Base-by-base conservation (phyloP, 2,888 invertebrate genomes). In the Hoplodrina ambigua region DNA sequence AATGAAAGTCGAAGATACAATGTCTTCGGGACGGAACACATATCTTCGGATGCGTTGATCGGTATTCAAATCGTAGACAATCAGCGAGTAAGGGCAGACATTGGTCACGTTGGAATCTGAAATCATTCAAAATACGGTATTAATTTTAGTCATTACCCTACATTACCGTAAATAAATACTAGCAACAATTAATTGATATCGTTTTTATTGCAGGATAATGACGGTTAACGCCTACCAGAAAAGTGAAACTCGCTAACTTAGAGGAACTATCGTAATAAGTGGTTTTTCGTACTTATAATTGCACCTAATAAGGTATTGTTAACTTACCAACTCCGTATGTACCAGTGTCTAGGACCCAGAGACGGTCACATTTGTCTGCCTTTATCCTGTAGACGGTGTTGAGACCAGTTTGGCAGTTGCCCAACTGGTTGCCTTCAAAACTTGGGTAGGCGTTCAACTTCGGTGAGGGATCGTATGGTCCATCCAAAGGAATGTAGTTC, bases 271-370 rank as follows among this genome's bases (percentile, higher is more conserved):
- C 0, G 55, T 25, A 59, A 53, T 54, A 7, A 15, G n/a, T 55
- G 25, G 11, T 52, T 17, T 30, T 30, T 15, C 11, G 2, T 10
- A 10, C 13, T 37, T 41, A 44, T 49, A 55, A 25, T 25, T 25
- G 25, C 25, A 64, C 7, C 54, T 60, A 2, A 25, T 37, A 11
- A 44, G 13, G 15, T 52, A 1, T 60, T 58, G n/a, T 54, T 41
- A 17, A 78, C 91, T 86, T 85, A 95, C 97, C 98, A 81, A 98
- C 98, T 72, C 98, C 98, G 84, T 97, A 97, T 54, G 98, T 98
- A 67, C 98, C 98, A 19, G 98, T 97, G 86, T 98, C 98, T 65
- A 98, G 91, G 0, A 98, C 98, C 98, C 98, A 98, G 0, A 98
- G 96, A 61, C 98, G 96, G 81, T 98, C 97, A 87, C 98, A 98